Evolutionary conservation across 2,113 vertebrate species (phyloP).

Genomic region (Tamias sibiricus): DNA sequence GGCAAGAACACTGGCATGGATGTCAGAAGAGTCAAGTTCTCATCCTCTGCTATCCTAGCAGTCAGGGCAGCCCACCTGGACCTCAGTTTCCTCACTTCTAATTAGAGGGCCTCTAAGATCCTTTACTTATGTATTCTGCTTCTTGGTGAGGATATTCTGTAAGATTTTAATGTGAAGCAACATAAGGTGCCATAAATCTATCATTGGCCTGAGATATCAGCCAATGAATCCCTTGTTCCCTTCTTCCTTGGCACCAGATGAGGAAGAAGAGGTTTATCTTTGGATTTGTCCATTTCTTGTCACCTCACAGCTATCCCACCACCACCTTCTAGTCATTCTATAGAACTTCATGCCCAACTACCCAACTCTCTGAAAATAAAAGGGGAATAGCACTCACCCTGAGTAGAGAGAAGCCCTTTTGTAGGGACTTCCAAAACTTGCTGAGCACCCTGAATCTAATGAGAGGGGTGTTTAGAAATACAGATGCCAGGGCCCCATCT

Average conservation of each 20-base stretch:
- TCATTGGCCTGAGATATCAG: not conserved
- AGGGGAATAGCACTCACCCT: not conserved
- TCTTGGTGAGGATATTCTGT: constrained; percentile 1
- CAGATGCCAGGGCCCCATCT: not conserved
- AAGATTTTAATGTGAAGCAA: constrained; percentile 51
- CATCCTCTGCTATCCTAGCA: not conserved
- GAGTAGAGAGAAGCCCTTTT: not conserved
- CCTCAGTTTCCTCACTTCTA: not conserved
- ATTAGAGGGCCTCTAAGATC: not conserved
- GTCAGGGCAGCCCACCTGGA: not conserved
- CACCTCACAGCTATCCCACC: not conserved
- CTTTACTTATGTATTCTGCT: not conserved
- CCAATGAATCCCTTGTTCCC: not conserved
- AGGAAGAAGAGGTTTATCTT: constrained; percentile 5
- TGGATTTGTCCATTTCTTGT: constrained; percentile 47
- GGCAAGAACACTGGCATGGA: not conserved
- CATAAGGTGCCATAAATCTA: constrained; percentile 14
- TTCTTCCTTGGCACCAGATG: not conserved
- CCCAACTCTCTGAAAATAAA: constrained; percentile 15
- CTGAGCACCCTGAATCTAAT: not conserved
- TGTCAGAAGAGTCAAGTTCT: not conserved
- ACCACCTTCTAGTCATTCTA: not conserved
- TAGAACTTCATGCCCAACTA: not conserved
- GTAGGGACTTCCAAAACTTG: not conserved
- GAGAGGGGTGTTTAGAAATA: not conserved